phyloP scores from a whole-genome alignment of 2,797 vertebrate species.

The Takifugu ocellatus region DNA sequence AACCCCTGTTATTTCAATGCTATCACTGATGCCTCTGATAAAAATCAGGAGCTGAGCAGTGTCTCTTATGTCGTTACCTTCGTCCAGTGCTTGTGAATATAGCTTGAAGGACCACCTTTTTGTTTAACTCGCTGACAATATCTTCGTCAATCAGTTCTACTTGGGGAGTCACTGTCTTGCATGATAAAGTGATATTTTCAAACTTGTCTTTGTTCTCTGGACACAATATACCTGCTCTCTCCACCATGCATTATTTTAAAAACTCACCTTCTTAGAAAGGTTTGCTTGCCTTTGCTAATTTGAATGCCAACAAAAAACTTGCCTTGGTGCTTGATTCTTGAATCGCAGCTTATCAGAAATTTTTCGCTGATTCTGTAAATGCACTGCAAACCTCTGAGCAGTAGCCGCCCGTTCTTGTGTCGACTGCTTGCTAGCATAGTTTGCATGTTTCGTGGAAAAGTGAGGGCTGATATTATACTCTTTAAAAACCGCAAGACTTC shows the following conservation, averaged over 20 bases:
- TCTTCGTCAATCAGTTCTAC: background rate
- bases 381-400: too few relatives aligned
- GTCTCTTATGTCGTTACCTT: background rate
- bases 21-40: too few relatives aligned
- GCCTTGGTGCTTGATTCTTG: too few relatives aligned
- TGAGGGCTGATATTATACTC: too few relatives aligned
- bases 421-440: too few relatives aligned
- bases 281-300: background rate
- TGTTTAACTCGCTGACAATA: background rate
- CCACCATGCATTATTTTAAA: background rate
- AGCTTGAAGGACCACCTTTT: background rate
- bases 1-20: too few relatives aligned
- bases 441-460: too few relatives aligned
- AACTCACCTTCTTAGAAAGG: background rate
- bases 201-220: conserved; percentile 1
- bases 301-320: background rate
- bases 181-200: background rate
- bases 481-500: too few relatives aligned
- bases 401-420: too few relatives aligned
- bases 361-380: too few relatives aligned
- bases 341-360: too few relatives aligned
- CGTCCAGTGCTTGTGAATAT: background rate
- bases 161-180: background rate
- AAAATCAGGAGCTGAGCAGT: background rate
- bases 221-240: background rate